phyloP scores from a whole-genome alignment of 2,113 vertebrate species.

The Argyrosomus japonicus region DNA sequence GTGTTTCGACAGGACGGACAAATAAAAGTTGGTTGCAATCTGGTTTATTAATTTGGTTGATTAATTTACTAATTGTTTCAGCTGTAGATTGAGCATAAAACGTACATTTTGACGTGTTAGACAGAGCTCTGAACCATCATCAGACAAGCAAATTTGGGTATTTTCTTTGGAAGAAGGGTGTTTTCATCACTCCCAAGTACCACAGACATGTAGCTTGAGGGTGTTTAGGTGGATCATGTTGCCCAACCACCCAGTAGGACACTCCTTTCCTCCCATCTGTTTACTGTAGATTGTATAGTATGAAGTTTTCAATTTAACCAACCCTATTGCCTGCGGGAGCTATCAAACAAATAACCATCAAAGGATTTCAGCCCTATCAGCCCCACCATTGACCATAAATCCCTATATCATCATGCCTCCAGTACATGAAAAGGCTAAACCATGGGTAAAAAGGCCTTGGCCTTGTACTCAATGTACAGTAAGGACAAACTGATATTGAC shows the following conservation, averaged over 20 bases:
- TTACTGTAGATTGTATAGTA: not conserved
- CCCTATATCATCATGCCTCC: not conserved
- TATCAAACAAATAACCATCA: constrained; percentile 19
- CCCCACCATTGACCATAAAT: not conserved
- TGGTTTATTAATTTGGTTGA: too few species aligned
- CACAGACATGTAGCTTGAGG: too few species aligned
- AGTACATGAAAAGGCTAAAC: constrained; percentile 23
- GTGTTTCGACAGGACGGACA: too few species aligned
- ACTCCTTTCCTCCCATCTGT: too few species aligned
- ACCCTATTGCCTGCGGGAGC: not conserved
- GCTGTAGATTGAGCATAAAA: not conserved
- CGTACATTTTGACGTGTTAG: not conserved
- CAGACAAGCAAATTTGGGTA: too few species aligned
- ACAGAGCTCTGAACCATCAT: not conserved
- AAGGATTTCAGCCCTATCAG: constrained; percentile 15
- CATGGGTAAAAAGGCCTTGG: constrained; percentile 3
- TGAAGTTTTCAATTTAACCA: not conserved
- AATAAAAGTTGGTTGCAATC: too few species aligned
- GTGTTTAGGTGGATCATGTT: too few species aligned
- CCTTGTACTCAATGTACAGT: constrained; percentile 38
- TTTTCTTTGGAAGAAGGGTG: too few species aligned
- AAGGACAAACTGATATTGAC: constrained; percentile 44
- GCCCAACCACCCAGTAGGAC: too few species aligned
- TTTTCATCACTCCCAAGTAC: too few species aligned
- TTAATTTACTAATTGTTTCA: not conserved